Evolutionary conservation across 2,888 invertebrate genomes (phyloP), one percentile per base, ranked within the genome.

Genomic region (Thera britannica): DNA sequence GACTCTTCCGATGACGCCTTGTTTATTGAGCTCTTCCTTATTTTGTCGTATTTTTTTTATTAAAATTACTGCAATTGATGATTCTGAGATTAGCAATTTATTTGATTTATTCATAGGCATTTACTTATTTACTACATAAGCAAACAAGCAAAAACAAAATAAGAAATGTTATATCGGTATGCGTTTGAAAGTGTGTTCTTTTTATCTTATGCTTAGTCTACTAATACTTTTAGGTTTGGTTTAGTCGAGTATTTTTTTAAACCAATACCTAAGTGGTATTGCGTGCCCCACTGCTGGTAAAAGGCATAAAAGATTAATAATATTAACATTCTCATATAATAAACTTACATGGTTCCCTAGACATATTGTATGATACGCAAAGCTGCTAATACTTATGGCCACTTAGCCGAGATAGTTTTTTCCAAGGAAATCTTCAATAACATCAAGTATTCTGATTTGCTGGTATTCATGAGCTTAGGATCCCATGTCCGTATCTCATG

Each of bases 401-500:
- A 64, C 58, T 55, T 48, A 65, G 23, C 49, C n/a, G 54, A 55
- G 59, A 54, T 44, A 23, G 59, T 59, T 65, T 65, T 65, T 65
- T 65, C 48, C 54, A 48, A 51, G 4, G 54, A 23, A 49, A 67
- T 67, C 36, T 51, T 60, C 59, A 56, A 54, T 62, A 41, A 64
- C 56, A 46, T 65, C 8, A 36, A 54, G 58, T 62, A 55, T 5
- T 46, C 23, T 67, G 67, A 67, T 67, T 66, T 60, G 52, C 57
- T 56, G 69, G 62, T 62, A 54, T 58, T 52, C 66, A 60, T 56
- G 62, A 65, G 65, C 55, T 35, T 57, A 60, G 52, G 48, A 41
- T 8, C 51, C 36, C 23, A n/a, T 11, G 49, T 12, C 59, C 62
- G 48, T 70, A 63, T 70, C 11, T 70, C 63, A 44, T 56, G 8